phyloP scores from a whole-genome alignment of 2,113 vertebrate genomes.

The Morone chrysops region DNA sequence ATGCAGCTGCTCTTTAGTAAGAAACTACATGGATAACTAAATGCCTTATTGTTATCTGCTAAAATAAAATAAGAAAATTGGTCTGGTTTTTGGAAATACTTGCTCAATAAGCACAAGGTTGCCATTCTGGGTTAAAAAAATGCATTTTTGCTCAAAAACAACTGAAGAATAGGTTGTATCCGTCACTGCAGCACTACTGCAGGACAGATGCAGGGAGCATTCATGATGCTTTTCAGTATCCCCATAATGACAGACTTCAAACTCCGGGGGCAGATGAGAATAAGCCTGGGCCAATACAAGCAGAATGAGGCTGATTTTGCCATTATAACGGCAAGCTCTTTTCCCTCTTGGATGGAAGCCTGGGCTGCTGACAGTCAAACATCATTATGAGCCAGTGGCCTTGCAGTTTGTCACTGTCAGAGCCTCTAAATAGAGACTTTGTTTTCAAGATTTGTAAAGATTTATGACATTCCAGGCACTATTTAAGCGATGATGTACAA shows the following conservation, averaged over 20 bases:
- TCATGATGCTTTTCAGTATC: conserved; percentile 46
- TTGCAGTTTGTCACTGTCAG: conserved; percentile 82
- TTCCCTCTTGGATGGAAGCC: conserved; percentile 70
- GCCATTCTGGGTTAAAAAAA: conserved; percentile 1
- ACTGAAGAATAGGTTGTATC: neutral
- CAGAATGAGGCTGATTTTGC: conserved; percentile 76
- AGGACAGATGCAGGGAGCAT: conserved; percentile 37
- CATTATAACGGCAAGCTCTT: conserved; percentile 63
- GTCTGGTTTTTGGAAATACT: conserved; percentile 12
- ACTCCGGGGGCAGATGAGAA: conserved; percentile 61
- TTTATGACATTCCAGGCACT: conserved; percentile 77
- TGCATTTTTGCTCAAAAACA: neutral
- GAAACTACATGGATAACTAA: conserved; percentile 23
- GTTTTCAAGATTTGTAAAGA: conserved; percentile 81
- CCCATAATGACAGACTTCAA: conserved; percentile 65
- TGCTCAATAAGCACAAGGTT: conserved; percentile 29
- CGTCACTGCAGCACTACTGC: conserved; percentile 20
- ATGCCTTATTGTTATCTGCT: conserved; percentile 22
- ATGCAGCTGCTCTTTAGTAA: conserved; percentile 16
- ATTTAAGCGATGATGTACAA: conserved; percentile 78
- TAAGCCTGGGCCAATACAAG: conserved; percentile 66
- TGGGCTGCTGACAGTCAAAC: conserved; percentile 79
- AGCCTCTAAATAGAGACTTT: conserved; percentile 82
- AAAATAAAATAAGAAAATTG: conserved; percentile 23
- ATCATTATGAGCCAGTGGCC: conserved; percentile 79